These are phyloP conservation scores for Aldrovandia affinis DNA, from an alignment of 2,797 vertebrate species.

Conservation along the genomic window DNA sequence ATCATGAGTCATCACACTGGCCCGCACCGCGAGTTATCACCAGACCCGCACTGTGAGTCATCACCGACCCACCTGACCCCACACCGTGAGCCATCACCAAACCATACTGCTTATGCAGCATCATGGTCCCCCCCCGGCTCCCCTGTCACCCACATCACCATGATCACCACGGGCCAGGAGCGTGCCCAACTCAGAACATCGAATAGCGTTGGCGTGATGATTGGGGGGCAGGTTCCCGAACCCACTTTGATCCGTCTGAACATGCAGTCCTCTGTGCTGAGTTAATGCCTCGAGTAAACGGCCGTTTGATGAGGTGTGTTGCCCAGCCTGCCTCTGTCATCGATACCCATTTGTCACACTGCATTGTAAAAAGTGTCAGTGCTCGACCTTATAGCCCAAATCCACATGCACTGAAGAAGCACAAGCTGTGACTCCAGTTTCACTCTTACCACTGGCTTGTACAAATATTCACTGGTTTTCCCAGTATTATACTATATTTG, in stretches of 20 bases:
- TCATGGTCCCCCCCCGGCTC: too few species aligned
- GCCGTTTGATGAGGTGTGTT: background rate
- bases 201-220: background rate
- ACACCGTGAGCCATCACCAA: background rate
- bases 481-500: too few species aligned
- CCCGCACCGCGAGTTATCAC: too few species aligned
- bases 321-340: background rate
- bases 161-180: background rate
- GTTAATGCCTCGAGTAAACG: background rate
- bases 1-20: too few species aligned
- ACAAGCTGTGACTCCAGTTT: background rate
- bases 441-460: background rate
- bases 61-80: too few species aligned
- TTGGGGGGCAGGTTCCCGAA: background rate
- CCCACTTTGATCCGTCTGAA: background rate
- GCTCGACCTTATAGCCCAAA: constrained; percentile 18
- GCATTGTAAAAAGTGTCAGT: background rate
- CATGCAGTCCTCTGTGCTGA: background rate
- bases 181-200: background rate
- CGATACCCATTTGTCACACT: constrained; percentile 28
- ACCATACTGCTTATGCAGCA: background rate
- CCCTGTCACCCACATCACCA: too few species aligned
- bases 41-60: too few species aligned
- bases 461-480: background rate
- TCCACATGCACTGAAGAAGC: background rate